Evolutionary conservation across 2,888 invertebrate species (phyloP).

Genomic region (Cosmopolites sordidus): DNA sequence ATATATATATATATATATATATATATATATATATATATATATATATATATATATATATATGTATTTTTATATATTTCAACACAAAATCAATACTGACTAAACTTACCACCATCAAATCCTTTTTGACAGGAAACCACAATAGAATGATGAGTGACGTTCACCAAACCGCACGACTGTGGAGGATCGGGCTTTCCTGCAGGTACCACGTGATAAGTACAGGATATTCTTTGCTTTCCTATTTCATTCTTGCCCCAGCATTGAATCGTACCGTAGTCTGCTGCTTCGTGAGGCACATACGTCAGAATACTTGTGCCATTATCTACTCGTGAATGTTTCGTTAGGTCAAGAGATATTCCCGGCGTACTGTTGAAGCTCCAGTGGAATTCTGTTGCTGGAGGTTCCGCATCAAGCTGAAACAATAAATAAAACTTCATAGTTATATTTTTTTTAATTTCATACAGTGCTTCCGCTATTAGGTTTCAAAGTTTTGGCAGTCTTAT

Average conservation of each 20-base stretch:
- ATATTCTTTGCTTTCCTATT: slow-evolving; percentile 64
- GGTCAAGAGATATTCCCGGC: slow-evolving; percentile 49
- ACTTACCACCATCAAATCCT: slow-evolving; percentile 55
- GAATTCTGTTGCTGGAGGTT: slow-evolving; percentile 63
- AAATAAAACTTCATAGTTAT: background rate
- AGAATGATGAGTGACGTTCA: slow-evolving; percentile 53
- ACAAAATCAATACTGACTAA: too few relatives aligned
- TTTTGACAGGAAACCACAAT: slow-evolving; percentile 50
- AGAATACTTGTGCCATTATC: slow-evolving; percentile 43
- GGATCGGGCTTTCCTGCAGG: slow-evolving; percentile 62
- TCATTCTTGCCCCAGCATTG: slow-evolving; percentile 69
- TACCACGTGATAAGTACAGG: slow-evolving; percentile 71
- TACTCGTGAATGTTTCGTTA: slow-evolving; percentile 46
- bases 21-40: too few relatives aligned
- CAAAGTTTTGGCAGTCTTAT: too few relatives aligned
- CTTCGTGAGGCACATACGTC: slow-evolving; percentile 56
- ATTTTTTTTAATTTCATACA: too few relatives aligned
- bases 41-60: background rate
- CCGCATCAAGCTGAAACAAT: slow-evolving; percentile 61
- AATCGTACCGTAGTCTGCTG: slow-evolving; percentile 72
- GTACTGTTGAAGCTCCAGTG: slow-evolving; percentile 67
- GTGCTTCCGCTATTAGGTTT: too few relatives aligned
- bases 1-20: too few relatives aligned
- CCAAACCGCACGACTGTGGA: slow-evolving; percentile 50
- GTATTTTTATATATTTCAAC: background rate